Evolutionary conservation across 2,888 invertebrate genomes (phyloP), one percentile per base, ranked within the genome.

Genomic region (Archaeoteleia sp.): DNA sequence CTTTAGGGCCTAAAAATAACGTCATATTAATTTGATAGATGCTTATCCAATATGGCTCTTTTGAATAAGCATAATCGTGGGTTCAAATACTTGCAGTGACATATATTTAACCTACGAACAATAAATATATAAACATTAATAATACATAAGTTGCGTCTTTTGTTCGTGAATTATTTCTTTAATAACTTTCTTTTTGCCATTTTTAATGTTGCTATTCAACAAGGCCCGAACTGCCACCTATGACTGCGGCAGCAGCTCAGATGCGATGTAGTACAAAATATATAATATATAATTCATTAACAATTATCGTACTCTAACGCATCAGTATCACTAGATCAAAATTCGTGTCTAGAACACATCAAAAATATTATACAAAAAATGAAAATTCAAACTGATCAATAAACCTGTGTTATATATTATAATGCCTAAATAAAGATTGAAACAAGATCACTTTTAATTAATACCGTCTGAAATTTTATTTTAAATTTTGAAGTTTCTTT

Each of bases 211-310:
- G 30, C 32, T 34, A 27, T 48, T 39, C 69, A 82, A 81, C 82
- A 81, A 80, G 74, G 81, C 78, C 81, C 72, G 77, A 82, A 78
- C 74, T 80, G 79, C 74, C 68, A 74, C 78, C 77, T 74, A 80
- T 82, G 82, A 81, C 82, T 81, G 82, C 53, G 70, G 74, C 71
- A 40, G 76, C 81, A 82, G 70, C 76, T 82, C 82, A 72, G 82
- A 82, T 81, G 81, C 82, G 75, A 79, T 82, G 82, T 79, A 55
- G 30, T 45, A 79, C 73, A 81, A 82, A 82, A 81, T 82, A 78
- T 79, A 75, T 78, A 69, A 60, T 68, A 63, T 69, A 43, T 68
- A 55, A 62, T 67, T 46, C 5, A 49, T 37, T 55, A 42, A 63
- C 54, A 55, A 55, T 43, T 30, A 48, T 39, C n/a, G n/a, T n/a